These are phyloP conservation scores for Ecdyonurus torrentis DNA, from an alignment of 2,888 invertebrate genomes.

Conservation along the genomic window DNA sequence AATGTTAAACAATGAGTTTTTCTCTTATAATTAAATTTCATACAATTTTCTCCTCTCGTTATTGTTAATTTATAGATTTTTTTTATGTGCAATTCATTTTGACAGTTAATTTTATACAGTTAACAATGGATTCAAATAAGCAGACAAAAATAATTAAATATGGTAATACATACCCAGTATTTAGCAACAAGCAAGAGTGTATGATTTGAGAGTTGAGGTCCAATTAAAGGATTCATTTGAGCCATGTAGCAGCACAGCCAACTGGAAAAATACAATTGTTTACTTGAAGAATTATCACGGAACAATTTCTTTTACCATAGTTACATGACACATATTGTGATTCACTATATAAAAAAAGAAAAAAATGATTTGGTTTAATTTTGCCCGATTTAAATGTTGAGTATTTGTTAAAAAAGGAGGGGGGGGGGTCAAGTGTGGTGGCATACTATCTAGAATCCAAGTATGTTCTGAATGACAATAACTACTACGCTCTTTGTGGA, in stretches of 20 bases:
- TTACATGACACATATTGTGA: neutral
- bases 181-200: conserved; percentile 60
- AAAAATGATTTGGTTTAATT: neutral
- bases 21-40: too few relatives aligned
- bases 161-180: conserved; percentile 47
- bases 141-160: too few relatives aligned
- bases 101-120: too few relatives aligned
- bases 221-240: conserved; percentile 84
- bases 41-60: too few relatives aligned
- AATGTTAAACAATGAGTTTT: too few relatives aligned
- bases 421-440: too few relatives aligned
- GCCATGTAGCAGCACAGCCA: conserved; percentile 87
- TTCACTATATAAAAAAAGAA: neutral
- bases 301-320: neutral
- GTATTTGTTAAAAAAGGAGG: fast-evolving
- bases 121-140: too few relatives aligned
- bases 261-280: conserved; percentile 33
- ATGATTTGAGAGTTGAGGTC: conserved; percentile 54
- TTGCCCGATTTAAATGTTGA: neutral
- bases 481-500: too few relatives aligned
- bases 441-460: too few relatives aligned
- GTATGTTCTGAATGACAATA: too few relatives aligned
- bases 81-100: too few relatives aligned
- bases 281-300: neutral
- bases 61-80: too few relatives aligned